Percentiles rank a stretch among this genome's conserved stretches.
These are phyloP conservation scores for Temnothorax ravouxi DNA, from an alignment of 2,888 invertebrate genomes.

Conservation along the genomic window DNA sequence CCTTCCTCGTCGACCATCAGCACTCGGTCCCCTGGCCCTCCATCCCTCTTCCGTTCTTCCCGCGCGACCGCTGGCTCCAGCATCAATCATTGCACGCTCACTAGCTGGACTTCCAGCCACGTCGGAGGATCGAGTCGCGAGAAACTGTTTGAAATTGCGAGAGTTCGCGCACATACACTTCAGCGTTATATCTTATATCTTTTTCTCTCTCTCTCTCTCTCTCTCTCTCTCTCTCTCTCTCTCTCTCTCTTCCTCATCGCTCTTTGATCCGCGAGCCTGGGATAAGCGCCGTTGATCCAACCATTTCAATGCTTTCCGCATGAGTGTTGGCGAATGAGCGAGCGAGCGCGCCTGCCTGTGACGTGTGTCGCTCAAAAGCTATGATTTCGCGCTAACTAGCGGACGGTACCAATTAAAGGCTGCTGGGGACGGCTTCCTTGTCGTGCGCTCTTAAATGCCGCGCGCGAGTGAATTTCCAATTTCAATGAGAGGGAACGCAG, in stretches of 20 bases:
- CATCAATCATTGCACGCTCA: slow-evolving; percentile 85
- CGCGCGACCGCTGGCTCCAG: slow-evolving; percentile 75
- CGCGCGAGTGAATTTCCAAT: slow-evolving; percentile 50
- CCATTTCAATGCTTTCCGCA: slow-evolving; percentile 61
- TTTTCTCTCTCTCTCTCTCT: background rate
- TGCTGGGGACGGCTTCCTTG: slow-evolving; percentile 57
- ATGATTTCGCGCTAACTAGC: slow-evolving; percentile 74
- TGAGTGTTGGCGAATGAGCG: background rate
- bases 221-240: background rate
- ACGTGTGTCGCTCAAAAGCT: slow-evolving; percentile 69
- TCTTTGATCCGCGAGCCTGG: slow-evolving; percentile 37
- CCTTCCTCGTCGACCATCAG: slow-evolving; percentile 62
- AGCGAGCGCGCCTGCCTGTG: slow-evolving; percentile 52
- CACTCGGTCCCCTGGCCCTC: slow-evolving; percentile 62
- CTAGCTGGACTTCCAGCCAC: slow-evolving; percentile 73
- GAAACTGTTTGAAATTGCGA: slow-evolving; percentile 79
- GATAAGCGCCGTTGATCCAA: slow-evolving; percentile 57
- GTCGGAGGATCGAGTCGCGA: slow-evolving; percentile 77
- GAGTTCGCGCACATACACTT: background rate
- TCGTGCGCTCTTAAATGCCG: slow-evolving; percentile 63
- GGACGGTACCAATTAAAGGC: slow-evolving; percentile 74
- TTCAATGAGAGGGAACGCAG: slow-evolving; percentile 59
- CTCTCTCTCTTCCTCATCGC: background rate
- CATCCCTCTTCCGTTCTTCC: slow-evolving; percentile 63
- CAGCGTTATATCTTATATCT: background rate